Evolutionary conservation across 2,113 vertebrate species (phyloP).

Genomic region (Papio anubis): DNA sequence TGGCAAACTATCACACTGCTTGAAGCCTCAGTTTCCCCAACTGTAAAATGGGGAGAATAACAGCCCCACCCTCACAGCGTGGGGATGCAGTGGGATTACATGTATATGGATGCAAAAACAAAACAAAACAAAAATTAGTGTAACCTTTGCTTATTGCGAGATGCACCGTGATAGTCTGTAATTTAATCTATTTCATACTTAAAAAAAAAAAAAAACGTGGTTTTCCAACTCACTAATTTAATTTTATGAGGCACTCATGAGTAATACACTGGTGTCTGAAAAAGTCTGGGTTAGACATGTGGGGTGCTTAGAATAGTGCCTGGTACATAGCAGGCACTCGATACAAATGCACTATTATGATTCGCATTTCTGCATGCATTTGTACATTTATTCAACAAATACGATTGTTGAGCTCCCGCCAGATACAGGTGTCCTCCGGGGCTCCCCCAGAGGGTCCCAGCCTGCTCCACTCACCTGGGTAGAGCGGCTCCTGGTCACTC

Average conservation of each 20-base stretch:
- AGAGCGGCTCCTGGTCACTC: conserved; percentile 73
- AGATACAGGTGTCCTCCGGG: neutral
- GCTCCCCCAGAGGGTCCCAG: neutral
- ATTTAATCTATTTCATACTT: neutral
- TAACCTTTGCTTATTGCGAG: neutral
- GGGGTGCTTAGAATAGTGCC: neutral
- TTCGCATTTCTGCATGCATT: accelerated
- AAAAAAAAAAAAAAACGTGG: neutral
- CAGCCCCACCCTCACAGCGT: neutral
- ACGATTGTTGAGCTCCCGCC: accelerated
- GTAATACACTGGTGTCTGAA: neutral
- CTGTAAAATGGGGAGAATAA: neutral
- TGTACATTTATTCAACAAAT: accelerated
- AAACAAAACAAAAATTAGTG: neutral
- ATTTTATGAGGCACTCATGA: neutral
- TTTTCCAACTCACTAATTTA: neutral
- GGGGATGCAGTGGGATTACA: neutral
- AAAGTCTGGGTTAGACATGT: neutral
- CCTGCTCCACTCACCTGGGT: conserved; percentile 71
- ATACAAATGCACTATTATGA: accelerated
- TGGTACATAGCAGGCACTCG: accelerated
- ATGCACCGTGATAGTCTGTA: neutral
- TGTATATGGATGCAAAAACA: neutral
- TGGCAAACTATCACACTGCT: neutral
- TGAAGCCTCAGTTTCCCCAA: neutral